These are phyloP conservation scores for Ruditapes philippinarum DNA, from an alignment of 1,140 invertebrate genomes.

Conservation along the genomic window DNA sequence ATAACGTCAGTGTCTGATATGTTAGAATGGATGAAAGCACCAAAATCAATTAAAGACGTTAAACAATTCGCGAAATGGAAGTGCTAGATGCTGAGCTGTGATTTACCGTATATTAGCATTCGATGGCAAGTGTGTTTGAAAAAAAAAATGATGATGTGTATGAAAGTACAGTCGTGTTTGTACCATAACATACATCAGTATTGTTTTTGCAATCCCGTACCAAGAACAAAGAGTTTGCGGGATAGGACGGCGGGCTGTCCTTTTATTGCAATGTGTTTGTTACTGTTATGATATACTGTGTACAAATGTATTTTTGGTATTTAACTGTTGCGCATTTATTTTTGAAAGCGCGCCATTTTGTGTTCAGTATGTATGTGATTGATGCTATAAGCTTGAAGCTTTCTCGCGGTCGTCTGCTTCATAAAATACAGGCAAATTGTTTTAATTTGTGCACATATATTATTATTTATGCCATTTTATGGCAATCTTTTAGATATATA, in stretches of 20 bases:
- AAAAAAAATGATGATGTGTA: background rate
- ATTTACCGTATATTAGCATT: background rate
- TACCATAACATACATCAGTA: background rate
- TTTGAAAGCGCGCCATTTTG: no score
- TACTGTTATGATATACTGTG: no score
- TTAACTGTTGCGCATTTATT: no score
- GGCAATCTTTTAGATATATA: no score
- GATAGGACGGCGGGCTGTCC: background rate
- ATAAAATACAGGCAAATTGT: no score
- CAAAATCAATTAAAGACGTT: slow-evolving; percentile 59
- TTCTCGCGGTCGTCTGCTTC: no score
- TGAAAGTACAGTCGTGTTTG: background rate
- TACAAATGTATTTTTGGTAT: no score
- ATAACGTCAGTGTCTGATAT: slow-evolving; percentile 70
- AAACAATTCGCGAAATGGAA: slow-evolving; percentile 64
- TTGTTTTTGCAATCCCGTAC: background rate
- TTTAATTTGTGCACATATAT: no score
- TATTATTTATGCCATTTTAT: no score
- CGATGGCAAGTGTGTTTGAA: background rate
- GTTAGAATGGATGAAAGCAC: slow-evolving; percentile 74
- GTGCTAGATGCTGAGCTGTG: slow-evolving; percentile 67
- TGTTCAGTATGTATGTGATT: no score
- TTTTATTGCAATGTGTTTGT: background rate
- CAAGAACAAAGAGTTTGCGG: background rate
- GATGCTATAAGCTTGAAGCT: no score